These are phyloP conservation scores for Menura novaehollandiae DNA, from an alignment of 2,113 vertebrate species.

Conservation along the genomic window DNA sequence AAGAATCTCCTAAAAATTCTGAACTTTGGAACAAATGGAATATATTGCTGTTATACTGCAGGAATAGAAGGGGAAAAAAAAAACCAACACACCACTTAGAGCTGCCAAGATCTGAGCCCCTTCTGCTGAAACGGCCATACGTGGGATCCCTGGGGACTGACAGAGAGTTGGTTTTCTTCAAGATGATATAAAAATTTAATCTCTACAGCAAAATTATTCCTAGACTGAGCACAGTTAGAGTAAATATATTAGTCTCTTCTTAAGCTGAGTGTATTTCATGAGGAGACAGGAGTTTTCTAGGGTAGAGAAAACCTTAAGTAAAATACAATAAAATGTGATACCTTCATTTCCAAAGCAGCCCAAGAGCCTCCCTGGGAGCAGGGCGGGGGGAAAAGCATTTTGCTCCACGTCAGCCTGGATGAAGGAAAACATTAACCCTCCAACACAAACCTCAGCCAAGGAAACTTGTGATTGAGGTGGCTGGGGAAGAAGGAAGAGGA, in stretches of 20 bases:
- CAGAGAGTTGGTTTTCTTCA: not conserved
- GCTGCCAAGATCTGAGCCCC: not conserved
- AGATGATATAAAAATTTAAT: constrained; percentile 33
- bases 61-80: not conserved
- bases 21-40: not conserved
- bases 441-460: not conserved
- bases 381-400: not conserved
- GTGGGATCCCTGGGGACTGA: not conserved
- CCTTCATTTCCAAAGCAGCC: not conserved
- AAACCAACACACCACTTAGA: not conserved
- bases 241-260: constrained; percentile 12
- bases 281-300: not conserved
- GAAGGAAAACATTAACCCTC: not conserved
- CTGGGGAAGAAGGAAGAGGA: not conserved
- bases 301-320: not conserved
- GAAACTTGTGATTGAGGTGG: not conserved
- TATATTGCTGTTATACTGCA: not conserved
- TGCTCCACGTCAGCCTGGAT: not conserved
- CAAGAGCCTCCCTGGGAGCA: not conserved
- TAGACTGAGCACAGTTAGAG: not conserved
- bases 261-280: not conserved
- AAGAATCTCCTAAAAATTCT: not conserved
- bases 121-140: not conserved
- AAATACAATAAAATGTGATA: not conserved
- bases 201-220: constrained; percentile 32